These are phyloP conservation scores for Xanthorhoe spadicearia DNA, from an alignment of 2,888 invertebrate species.

Conservation along the genomic window DNA sequence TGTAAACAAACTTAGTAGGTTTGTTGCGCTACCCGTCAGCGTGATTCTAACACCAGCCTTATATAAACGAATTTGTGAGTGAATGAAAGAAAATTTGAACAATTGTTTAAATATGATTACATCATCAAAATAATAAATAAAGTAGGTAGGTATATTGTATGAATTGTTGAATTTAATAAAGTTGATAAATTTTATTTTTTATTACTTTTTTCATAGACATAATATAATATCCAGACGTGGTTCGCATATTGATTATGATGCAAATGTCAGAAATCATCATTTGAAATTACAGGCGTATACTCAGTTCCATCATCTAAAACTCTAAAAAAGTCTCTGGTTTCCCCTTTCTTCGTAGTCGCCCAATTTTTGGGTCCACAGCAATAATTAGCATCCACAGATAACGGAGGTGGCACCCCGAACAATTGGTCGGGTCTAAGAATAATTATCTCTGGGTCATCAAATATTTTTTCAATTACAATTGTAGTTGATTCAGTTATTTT, in stretches of 20 bases:
- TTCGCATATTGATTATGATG: not conserved
- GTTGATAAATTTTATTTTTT: not conserved
- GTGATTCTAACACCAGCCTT: too few relatives aligned
- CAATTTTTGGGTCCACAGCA: slow-evolving; percentile 49
- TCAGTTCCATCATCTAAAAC: not conserved
- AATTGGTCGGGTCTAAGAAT: not conserved
- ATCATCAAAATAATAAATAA: too few relatives aligned
- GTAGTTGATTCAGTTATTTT: not conserved
- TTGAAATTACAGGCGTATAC: not conserved
- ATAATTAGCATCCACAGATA: not conserved
- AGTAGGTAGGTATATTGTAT: too few relatives aligned
- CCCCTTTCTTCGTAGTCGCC: slow-evolving; percentile 57
- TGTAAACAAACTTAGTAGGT: too few relatives aligned
- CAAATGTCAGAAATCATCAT: not conserved
- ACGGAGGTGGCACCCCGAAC: not conserved
- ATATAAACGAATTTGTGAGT: not conserved
- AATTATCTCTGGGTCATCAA: not conserved
- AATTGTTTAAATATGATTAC: too few relatives aligned
- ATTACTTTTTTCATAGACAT: not conserved
- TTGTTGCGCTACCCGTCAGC: too few relatives aligned
- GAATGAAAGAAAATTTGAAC: too few relatives aligned
- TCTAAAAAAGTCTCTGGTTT: slow-evolving; percentile 63
- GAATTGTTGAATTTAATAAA: too few relatives aligned
- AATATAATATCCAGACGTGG: not conserved
- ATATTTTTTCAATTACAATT: not conserved